Percentiles rank a stretch among this genome's conserved stretches.
These are phyloP conservation scores for Cyprinodon brontotheroides DNA, from an alignment of 2,113 vertebrate species.

Conservation along the genomic window DNA sequence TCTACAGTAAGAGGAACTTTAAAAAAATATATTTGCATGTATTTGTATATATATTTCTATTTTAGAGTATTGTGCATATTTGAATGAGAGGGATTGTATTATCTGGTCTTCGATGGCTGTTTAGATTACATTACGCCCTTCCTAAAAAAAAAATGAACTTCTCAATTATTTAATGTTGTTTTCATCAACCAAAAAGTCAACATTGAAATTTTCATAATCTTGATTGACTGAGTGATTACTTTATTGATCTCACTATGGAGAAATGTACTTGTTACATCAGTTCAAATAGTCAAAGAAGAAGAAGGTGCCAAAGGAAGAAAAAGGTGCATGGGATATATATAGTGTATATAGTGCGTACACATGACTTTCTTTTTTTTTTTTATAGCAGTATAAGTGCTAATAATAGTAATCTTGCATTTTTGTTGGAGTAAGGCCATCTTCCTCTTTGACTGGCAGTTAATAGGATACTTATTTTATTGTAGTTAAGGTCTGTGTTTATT, in stretches of 20 bases:
- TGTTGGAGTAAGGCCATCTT: neutral
- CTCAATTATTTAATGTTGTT: neutral
- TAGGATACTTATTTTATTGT: neutral
- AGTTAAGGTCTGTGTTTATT: neutral
- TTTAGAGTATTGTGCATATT: no score
- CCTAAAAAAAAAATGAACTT: neutral
- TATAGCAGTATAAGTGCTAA: no score
- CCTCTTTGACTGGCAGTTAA: neutral
- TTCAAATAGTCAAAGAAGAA: no score
- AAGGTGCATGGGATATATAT: no score
- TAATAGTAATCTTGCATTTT: no score
- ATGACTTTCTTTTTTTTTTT: no score
- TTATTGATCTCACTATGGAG: no score
- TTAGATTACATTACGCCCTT: neutral
- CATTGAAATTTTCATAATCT: no score
- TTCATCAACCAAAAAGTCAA: neutral
- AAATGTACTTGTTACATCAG: no score
- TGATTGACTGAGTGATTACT: no score
- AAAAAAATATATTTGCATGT: neutral
- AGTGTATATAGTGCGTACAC: no score
- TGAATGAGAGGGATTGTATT: neutral
- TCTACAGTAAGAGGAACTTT: neutral
- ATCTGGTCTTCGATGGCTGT: neutral
- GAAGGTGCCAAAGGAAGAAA: no score
- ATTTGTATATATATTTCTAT: neutral